Conservation (phyloP, 2,113 vertebrate species). For the Petromus typicus region DNA sequence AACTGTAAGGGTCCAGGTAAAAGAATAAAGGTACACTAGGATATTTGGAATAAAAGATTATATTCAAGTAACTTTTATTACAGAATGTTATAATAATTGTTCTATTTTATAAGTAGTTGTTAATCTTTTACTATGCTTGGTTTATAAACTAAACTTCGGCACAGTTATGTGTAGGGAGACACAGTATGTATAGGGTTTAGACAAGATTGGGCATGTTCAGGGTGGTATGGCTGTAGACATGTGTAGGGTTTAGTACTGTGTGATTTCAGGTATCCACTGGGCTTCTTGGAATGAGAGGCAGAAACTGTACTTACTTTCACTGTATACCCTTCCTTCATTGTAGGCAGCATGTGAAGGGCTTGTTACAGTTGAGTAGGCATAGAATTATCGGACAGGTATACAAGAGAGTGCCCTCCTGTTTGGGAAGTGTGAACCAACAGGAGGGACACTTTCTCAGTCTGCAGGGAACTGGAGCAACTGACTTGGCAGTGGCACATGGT, state of each 20-base stretch:
- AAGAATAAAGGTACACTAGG: neutral
- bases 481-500: conserved; percentile 63
- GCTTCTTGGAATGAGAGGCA: neutral
- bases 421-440: conserved; percentile 51
- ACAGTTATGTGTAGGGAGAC: neutral
- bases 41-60: neutral
- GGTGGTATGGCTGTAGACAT: too few relatives aligned
- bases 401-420: conserved; percentile 24
- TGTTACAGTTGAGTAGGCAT: conserved; percentile 17
- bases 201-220: too few relatives aligned
- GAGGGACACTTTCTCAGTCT: conserved; percentile 58
- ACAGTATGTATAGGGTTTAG: neutral
- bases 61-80: neutral
- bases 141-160: neutral
- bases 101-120: neutral
- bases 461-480: conserved; percentile 53
- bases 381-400: neutral
- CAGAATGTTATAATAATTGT: neutral
- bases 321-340: neutral
- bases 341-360: neutral
- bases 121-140: neutral
- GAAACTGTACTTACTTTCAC: neutral
- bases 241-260: neutral
- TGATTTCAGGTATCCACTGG: neutral
- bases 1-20: neutral